These are phyloP conservation scores for Anodontia alba DNA, from an alignment of 2,888 invertebrate species.

Conservation along the genomic window DNA sequence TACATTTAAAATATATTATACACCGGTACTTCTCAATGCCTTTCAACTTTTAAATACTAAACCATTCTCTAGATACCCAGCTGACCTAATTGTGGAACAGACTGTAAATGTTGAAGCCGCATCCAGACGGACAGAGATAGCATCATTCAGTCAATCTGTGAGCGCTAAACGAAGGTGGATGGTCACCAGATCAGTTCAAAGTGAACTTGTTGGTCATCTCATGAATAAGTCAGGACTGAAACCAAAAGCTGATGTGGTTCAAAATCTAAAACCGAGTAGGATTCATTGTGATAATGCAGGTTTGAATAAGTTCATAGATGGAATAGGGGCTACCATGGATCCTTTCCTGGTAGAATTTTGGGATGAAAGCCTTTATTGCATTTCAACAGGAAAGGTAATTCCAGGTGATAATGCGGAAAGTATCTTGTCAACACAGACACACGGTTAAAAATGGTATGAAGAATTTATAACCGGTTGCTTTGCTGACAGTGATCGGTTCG, in stretches of 20 bases:
- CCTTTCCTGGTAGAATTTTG: constrained; percentile 7
- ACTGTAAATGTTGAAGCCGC: constrained; percentile 35
- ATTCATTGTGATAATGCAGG: constrained; percentile 13
- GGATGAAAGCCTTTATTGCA: constrained; percentile 25
- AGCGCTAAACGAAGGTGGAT: constrained; percentile 15
- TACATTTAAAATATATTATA: too few species aligned
- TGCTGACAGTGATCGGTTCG: constrained; percentile 30
- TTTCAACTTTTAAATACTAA: too few species aligned
- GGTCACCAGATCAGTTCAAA: constrained; percentile 17
- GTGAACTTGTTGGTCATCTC: background rate
- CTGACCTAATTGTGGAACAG: constrained; percentile 26
- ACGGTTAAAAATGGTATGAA: constrained; percentile 21
- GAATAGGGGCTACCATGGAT: constrained; percentile 29
- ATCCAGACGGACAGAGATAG: constrained; percentile 25
- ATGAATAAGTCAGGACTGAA: background rate
- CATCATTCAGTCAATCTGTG: background rate
- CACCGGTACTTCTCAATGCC: too few species aligned
- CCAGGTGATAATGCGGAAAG: constrained; percentile 12
- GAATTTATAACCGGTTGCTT: constrained; percentile 44
- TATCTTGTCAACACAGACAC: background rate
- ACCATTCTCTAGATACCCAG: constrained; percentile 27
- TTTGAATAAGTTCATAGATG: too few species aligned
- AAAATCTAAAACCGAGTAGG: background rate
- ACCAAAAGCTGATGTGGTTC: background rate
- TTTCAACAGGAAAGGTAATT: constrained; percentile 30